Evolutionary conservation across 2,888 invertebrate genomes (phyloP), one percentile per base, ranked within the genome.

Genomic region (Lochmaea crataegi): DNA sequence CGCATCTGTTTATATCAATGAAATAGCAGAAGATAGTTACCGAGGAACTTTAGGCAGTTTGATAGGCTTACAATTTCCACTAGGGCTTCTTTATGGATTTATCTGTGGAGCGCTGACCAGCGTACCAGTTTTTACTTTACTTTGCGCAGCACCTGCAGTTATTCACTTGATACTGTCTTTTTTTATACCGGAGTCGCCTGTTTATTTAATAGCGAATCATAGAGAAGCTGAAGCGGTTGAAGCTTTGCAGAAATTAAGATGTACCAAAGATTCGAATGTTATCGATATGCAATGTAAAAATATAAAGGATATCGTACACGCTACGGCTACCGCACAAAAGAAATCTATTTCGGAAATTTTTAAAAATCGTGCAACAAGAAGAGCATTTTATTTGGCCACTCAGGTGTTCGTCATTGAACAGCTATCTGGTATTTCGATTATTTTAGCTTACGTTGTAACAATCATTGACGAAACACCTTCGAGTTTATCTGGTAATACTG

Each of bases 401-500:
- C 90, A 93, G 42, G 89, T 94, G 76, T 94, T 96, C 93, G 90
- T 94, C 82, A 93, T 94, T 86, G 94, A 94, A 82, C 94, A 94
- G 84, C 90, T 92, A 82, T 92, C 92, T 71, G 94, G 94, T 73
- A 90, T 94, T 79, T 93, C 94, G 86, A 93, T 93, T 0, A 92
- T 94, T 76, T 92, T 94, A 79, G 93, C 94, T 86, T 94, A 93
- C 83, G 91, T 93, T 0, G 90, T 90, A 74, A 88, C 89, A 66
- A 94, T 94, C 80, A 93, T 94, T 85, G 80, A 88, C 56, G 91
- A 91, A 3, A 92, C 94, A 11, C 93, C 92, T 32, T 57, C 60
- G 72, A 85, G 89, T n/a, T 86, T 94, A 73, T 81, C 89, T 76
- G 88, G 93, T 0, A 88, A 89, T 12, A 81, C 91, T 9, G 91